Percentiles rank a stretch among this genome's conserved stretches.
These are phyloP conservation scores for Octomys mimax DNA, from an alignment of 2,797 vertebrate genomes.

Conservation along the genomic window DNA sequence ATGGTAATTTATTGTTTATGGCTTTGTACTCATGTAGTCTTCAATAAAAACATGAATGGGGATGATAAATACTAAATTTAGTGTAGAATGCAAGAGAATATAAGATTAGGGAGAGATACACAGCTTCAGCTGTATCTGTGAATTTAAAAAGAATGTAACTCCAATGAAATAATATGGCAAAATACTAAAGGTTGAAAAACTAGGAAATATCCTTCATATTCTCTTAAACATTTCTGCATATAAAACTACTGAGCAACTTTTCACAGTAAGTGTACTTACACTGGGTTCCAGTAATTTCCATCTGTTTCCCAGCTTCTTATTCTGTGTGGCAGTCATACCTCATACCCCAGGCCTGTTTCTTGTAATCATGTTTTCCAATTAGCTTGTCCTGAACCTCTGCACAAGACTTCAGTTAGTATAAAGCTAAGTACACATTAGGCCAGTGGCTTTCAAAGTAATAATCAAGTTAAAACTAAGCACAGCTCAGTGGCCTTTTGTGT, in stretches of 20 bases:
- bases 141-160: constrained; percentile 8
- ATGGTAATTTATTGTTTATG: background rate
- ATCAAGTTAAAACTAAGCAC: background rate
- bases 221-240: background rate
- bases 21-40: background rate
- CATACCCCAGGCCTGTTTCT: background rate
- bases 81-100: background rate
- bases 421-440: background rate
- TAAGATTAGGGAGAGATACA: background rate
- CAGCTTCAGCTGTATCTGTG: background rate
- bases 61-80: constrained; percentile 16
- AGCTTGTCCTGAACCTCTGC: background rate
- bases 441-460: constrained; percentile 9
- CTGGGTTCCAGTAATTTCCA: background rate
- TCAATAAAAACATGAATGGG: background rate
- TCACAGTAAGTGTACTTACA: background rate
- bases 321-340: background rate
- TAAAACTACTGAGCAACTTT: background rate
- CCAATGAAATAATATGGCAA: background rate
- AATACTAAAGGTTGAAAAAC: background rate
- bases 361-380: background rate
- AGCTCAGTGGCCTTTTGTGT: background rate
- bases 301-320: background rate
- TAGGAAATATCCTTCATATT: background rate
- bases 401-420: background rate